These are phyloP conservation scores for Agrochola circellaris DNA, from an alignment of 2,888 invertebrate genomes.

Conservation along the genomic window DNA sequence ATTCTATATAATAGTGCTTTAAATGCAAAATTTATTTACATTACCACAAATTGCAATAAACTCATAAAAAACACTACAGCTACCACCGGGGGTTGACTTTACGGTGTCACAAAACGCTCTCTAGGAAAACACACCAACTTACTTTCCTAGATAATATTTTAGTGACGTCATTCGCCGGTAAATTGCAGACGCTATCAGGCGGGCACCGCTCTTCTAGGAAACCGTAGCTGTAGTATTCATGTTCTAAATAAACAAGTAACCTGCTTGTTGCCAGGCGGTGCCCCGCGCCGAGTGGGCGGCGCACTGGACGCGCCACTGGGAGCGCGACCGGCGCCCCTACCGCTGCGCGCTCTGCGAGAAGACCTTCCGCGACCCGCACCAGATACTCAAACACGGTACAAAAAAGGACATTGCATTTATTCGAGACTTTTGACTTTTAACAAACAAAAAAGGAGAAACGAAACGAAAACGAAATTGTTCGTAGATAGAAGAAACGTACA, in stretches of 20 bases:
- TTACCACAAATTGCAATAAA: too few relatives aligned
- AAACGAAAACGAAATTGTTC: background rate
- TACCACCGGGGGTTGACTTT: too few relatives aligned
- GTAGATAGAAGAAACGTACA: background rate
- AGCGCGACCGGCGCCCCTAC: slow-evolving; percentile 84
- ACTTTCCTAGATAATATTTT: background rate
- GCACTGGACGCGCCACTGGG: slow-evolving; percentile 86
- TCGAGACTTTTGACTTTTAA: too few relatives aligned
- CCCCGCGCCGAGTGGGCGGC: slow-evolving; percentile 74
- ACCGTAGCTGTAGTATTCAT: too few relatives aligned
- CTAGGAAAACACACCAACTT: background rate
- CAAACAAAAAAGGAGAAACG: background rate
- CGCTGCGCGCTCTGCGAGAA: slow-evolving; percentile 87
- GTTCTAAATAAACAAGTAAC: background rate
- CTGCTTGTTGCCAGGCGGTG: slow-evolving; percentile 69
- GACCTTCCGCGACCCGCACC: slow-evolving; percentile 83
- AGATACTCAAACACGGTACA: slow-evolving; percentile 86
- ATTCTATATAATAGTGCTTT: too few relatives aligned
- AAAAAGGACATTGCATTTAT: background rate
- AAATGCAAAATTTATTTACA: too few relatives aligned
- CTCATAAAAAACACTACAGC: too few relatives aligned
- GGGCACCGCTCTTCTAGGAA: background rate
- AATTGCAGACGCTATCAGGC: background rate
- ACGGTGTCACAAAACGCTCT: too few relatives aligned
- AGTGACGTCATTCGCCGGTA: background rate